A percentile compares a stretch with the other conserved stretches of the same genome.
These are phyloP conservation scores for Otolemur garnettii DNA, from an alignment of 2,113 vertebrate species.

Conservation along the genomic window DNA sequence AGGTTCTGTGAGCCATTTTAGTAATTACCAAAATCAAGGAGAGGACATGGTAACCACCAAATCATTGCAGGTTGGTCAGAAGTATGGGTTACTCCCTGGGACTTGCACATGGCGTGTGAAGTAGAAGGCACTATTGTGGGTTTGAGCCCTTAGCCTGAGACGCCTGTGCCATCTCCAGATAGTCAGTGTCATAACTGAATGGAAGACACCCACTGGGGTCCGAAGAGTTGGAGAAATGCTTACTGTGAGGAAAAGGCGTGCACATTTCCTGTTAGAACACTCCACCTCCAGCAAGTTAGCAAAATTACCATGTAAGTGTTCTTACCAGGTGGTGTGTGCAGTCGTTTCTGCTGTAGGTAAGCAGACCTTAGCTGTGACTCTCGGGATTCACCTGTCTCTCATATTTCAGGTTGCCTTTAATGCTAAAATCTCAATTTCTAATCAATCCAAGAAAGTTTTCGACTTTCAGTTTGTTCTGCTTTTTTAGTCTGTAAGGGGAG, in stretches of 20 bases:
- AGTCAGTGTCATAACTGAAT: too few relatives aligned
- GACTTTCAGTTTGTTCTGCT: conserved; percentile 11
- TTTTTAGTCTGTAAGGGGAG: not conserved
- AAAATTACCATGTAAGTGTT: not conserved
- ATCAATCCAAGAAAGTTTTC: not conserved
- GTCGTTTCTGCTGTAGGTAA: not conserved
- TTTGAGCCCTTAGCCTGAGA: not conserved
- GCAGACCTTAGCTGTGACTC: not conserved
- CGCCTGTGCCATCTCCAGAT: not conserved
- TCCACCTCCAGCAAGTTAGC: not conserved
- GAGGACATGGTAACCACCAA: not conserved
- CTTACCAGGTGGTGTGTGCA: not conserved
- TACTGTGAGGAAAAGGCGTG: not conserved
- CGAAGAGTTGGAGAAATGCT: not conserved
- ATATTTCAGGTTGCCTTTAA: not conserved
- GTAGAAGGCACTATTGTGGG: too few relatives aligned
- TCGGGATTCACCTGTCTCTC: not conserved
- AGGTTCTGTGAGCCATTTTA: not conserved
- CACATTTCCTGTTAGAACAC: not conserved
- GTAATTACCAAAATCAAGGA: not conserved
- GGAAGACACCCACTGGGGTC: not conserved
- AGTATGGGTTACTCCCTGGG: not conserved
- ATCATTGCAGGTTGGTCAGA: not conserved
- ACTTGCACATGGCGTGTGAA: not conserved
- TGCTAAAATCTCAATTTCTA: not conserved